phyloP scores from a whole-genome alignment of 2,888 invertebrate species.

The Eremobia ochroleuca region DNA sequence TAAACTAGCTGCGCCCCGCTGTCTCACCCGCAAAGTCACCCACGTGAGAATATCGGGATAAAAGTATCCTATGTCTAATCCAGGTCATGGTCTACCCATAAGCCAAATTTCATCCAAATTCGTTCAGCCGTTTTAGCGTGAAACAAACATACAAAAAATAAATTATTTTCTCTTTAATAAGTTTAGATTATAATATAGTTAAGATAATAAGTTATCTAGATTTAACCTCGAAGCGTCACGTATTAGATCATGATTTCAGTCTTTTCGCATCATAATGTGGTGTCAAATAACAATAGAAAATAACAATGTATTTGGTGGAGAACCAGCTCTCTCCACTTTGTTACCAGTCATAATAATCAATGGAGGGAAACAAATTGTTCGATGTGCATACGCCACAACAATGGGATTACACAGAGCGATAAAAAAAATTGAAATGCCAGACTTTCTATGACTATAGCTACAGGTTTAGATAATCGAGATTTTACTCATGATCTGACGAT shows the following conservation, averaged over 20 bases:
- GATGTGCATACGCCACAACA: conserved; percentile 45
- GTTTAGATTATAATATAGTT: background rate
- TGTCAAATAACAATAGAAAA: conserved; percentile 30
- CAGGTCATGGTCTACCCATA: too few relatives aligned
- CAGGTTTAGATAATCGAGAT: background rate
- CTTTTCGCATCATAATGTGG: background rate
- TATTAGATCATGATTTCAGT: background rate
- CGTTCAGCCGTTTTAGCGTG: background rate
- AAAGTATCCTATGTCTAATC: too few relatives aligned
- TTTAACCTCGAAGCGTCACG: background rate
- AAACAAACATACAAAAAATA: background rate
- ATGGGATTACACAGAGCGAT: conserved; percentile 16
- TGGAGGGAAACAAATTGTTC: conserved; percentile 30
- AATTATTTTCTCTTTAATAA: background rate
- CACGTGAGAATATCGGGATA: too few relatives aligned
- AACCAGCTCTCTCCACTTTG: conserved; percentile 28
- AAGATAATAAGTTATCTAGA: background rate
- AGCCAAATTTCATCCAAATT: background rate
- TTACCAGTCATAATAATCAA: conserved; percentile 14
- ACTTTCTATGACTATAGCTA: background rate
- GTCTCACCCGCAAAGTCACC: too few relatives aligned
- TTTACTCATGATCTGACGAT: too few relatives aligned
- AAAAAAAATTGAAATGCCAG: background rate
- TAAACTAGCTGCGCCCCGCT: too few relatives aligned
- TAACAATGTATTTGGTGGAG: conserved; percentile 8